Evolutionary conservation across 2,888 invertebrate species (phyloP).

Genomic region (Torymus aiolomorphi): DNA sequence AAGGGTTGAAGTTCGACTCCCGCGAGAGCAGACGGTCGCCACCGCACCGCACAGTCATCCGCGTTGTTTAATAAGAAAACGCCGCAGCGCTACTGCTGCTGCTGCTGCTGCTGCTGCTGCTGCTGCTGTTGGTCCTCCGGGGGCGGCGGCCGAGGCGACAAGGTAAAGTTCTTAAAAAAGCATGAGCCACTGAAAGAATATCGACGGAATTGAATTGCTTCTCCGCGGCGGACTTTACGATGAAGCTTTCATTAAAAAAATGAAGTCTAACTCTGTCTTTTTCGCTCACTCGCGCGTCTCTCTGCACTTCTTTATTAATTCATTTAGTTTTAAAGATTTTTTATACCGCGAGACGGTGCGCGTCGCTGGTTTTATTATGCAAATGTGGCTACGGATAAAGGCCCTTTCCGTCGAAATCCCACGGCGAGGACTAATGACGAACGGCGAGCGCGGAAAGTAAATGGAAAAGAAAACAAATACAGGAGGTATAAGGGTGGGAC

Average conservation of each 20-base stretch:
- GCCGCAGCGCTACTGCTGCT: conserved; percentile 4
- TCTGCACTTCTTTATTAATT: conserved; percentile 18
- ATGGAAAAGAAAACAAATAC: conserved; percentile 28
- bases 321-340: conserved; percentile 31
- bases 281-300: not conserved
- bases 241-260: conserved; percentile 31
- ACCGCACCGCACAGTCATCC: not conserved
- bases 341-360: not conserved
- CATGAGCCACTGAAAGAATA: conserved; percentile 43
- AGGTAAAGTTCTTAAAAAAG: conserved; percentile 49
- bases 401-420: not conserved
- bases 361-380: conserved; percentile 16
- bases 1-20: conserved; percentile 72
- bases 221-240: conserved; percentile 12
- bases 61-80: conserved; percentile 70
- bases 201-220: conserved; percentile 56
- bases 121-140: conserved; percentile 28
- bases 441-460: not conserved
- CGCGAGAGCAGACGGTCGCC: conserved; percentile 60
- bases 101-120: too few relatives aligned
- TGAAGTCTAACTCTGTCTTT: not conserved
- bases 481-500: not conserved
- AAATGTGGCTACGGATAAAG: conserved; percentile 15
- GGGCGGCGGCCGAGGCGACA: conserved; percentile 30
- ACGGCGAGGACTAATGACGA: conserved; percentile 4